Conservation (phyloP, 2,888 invertebrate genomes). For the Pheosia tremula region DNA sequence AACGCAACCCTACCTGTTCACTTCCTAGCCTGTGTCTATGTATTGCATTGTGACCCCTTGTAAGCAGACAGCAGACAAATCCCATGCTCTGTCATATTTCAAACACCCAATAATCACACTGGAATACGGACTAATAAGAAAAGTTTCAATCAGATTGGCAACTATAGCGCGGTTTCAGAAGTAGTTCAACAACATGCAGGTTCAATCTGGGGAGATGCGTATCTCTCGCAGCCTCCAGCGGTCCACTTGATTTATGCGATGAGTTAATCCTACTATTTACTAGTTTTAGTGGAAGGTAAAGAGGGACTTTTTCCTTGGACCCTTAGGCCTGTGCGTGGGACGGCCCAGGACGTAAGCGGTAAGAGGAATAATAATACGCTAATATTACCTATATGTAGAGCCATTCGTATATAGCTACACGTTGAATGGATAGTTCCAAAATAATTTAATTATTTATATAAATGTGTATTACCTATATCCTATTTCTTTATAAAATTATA, state of each 20-base stretch:
- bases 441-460: no score
- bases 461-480: no score
- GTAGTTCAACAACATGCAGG: constrained; percentile 27
- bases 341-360: neutral
- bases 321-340: constrained; percentile 45
- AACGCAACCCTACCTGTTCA: no score
- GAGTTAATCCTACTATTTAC: constrained; percentile 82
- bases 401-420: neutral
- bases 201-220: constrained; percentile 44
- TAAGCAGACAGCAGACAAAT: neutral
- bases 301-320: constrained; percentile 73
- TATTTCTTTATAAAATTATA: no score
- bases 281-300: constrained; percentile 81
- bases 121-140: constrained; percentile 34
- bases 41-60: no score
- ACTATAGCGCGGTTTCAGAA: constrained; percentile 13
- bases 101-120: constrained; percentile 10
- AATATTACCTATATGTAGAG: neutral
- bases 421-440: no score
- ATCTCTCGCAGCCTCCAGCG: constrained; percentile 34
- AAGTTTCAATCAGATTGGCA: constrained; percentile 40
- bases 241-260: constrained; percentile 70
- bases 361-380: neutral
- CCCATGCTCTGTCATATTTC: neutral
- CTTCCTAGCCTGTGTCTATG: no score